Conservation (phyloP, 2,888 invertebrate species). For the Athripsodes cinereus region DNA sequence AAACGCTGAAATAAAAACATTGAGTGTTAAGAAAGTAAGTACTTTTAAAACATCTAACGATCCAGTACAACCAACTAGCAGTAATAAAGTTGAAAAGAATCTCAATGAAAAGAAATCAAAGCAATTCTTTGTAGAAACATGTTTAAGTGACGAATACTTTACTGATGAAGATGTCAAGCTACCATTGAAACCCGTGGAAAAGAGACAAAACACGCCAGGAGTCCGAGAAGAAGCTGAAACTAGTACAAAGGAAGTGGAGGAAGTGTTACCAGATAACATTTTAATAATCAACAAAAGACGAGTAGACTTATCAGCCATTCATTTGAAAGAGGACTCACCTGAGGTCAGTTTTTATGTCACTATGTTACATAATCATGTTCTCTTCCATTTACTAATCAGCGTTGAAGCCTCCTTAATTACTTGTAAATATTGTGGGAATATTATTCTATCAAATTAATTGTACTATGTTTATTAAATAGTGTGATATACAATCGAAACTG, state of each 20-base stretch:
- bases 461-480: no score
- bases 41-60: conserved; percentile 23
- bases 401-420: no score
- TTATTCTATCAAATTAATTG: no score
- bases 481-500: no score
- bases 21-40: neutral
- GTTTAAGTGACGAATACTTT: conserved; percentile 59
- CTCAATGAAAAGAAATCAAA: conserved; percentile 35
- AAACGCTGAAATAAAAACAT: neutral
- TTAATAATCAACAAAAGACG: conserved; percentile 46
- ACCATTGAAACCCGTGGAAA: conserved; percentile 17
- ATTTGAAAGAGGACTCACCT: conserved; percentile 47
- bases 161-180: conserved; percentile 36
- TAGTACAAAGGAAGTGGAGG: conserved; percentile 31
- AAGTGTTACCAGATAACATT: conserved; percentile 9
- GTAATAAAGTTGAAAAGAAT: conserved; percentile 32
- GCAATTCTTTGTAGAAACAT: conserved; percentile 54
- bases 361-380: no score
- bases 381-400: no score
- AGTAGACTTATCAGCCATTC: conserved; percentile 42
- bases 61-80: conserved; percentile 35
- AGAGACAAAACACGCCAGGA: conserved; percentile 33
- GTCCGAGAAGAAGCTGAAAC: conserved; percentile 32
- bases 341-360: conserved; percentile 41
- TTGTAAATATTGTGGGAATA: no score